Conservation (phyloP, 2,797 vertebrate genomes). For the Eupleurogrammus muticus region DNA sequence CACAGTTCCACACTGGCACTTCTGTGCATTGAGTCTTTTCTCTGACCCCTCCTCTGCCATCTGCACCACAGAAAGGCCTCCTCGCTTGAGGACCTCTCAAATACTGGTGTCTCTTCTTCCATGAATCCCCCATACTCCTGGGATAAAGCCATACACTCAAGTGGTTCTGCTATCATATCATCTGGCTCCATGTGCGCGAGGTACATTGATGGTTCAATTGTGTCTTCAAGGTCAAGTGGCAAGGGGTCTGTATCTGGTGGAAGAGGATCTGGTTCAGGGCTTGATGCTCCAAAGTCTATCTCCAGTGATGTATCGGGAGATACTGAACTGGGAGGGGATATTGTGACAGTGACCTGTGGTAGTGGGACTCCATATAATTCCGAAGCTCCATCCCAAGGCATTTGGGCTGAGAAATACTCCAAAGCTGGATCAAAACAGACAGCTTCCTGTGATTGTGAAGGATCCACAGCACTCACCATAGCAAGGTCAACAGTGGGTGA, state of each 20-base stretch:
- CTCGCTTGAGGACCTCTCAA: slow-evolving; percentile 62
- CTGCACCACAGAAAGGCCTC: slow-evolving; percentile 83
- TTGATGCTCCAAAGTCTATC: slow-evolving; percentile 64
- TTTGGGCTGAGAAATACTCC: slow-evolving; percentile 48
- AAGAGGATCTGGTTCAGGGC: slow-evolving; percentile 45
- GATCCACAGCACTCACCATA: slow-evolving; percentile 40
- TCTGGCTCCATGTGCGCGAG: slow-evolving; percentile 59
- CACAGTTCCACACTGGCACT: slow-evolving; percentile 86
- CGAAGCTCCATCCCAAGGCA: slow-evolving; percentile 39
- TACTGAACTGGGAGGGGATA: slow-evolving; percentile 80
- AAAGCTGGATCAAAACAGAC: slow-evolving; percentile 48
- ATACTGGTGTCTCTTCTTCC: slow-evolving; percentile 53
- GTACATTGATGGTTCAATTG: slow-evolving; percentile 39
- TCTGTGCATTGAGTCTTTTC: slow-evolving; percentile 66
- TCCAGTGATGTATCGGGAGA: slow-evolving; percentile 76
- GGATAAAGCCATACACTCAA: slow-evolving; percentile 55
- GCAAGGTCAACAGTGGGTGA: slow-evolving; percentile 56
- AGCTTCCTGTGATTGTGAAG: slow-evolving; percentile 48
- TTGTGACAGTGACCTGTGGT: slow-evolving; percentile 73
- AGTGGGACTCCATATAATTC: slow-evolving; percentile 24
- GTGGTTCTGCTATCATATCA: slow-evolving; percentile 52
- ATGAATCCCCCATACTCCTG: slow-evolving; percentile 51
- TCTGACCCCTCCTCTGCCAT: slow-evolving; percentile 79
- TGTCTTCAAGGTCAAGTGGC: slow-evolving; percentile 45
- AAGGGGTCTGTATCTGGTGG: slow-evolving; percentile 42